phyloP scores from a whole-genome alignment of 2,888 invertebrate genomes.

The Coleophora deauratella region DNA sequence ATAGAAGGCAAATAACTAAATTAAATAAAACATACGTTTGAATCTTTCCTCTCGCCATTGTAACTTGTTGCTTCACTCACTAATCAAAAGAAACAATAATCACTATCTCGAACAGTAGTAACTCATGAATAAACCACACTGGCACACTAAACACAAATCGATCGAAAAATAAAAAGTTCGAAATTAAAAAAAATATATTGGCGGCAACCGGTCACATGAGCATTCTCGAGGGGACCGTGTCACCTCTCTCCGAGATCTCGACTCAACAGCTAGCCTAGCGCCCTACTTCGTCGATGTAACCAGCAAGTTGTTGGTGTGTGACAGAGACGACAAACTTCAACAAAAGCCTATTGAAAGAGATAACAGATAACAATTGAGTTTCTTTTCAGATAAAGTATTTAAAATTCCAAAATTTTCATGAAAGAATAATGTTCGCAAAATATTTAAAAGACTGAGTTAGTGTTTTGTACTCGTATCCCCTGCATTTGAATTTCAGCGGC shows the following conservation, averaged over 20 bases:
- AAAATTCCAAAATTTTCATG: conserved; percentile 1
- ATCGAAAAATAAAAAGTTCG: conserved; percentile 38
- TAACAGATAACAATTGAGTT: conserved; percentile 11
- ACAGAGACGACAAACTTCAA: conserved; percentile 43
- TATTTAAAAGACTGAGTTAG: not conserved
- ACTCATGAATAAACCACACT: conserved; percentile 23
- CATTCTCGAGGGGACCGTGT: conserved; percentile 64
- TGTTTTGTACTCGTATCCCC: not conserved
- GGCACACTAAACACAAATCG: conserved; percentile 42
- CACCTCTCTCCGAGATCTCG: conserved; percentile 65
- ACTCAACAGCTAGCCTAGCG: conserved; percentile 58
- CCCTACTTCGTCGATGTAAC: conserved; percentile 61
- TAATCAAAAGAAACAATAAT: conserved; percentile 26
- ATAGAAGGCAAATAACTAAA: not conserved
- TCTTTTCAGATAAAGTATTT: not conserved
- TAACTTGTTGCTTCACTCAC: conserved; percentile 20
- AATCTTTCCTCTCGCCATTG: conserved; percentile 53
- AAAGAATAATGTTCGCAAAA: not conserved
- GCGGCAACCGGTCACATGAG: conserved; percentile 65
- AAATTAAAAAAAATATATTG: conserved; percentile 41
- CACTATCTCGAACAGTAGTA: conserved; percentile 27
- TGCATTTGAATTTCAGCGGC: too few relatives aligned
- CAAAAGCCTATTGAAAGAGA: conserved; percentile 30
- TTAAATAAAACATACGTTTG: conserved; percentile 45
- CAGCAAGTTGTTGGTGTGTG: conserved; percentile 52